Percentiles rank a stretch among this genome's conserved stretches.
Conservation (phyloP, 2,113 vertebrate genomes). For the Furnarius figulus region DNA sequence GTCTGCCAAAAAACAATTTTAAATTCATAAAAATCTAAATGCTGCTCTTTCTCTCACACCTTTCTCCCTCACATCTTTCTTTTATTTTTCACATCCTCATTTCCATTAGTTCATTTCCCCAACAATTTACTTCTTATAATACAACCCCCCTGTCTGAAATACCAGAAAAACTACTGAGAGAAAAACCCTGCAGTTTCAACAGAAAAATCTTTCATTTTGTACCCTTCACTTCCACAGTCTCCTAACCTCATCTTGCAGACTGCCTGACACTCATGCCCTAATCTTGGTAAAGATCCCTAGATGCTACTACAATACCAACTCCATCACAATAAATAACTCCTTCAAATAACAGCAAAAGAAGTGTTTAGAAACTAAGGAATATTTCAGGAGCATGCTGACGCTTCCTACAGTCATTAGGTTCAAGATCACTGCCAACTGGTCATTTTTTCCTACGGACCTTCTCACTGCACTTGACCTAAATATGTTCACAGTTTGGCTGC, state of each 20-base stretch:
- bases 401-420: neutral
- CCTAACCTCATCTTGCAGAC: neutral
- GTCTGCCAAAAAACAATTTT: neutral
- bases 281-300: neutral
- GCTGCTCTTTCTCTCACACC: neutral
- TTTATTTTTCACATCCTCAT: neutral
- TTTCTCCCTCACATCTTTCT: neutral
- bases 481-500: neutral
- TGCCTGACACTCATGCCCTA: neutral
- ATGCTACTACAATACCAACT: neutral
- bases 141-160: neutral
- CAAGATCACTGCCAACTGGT: neutral
- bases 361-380: neutral
- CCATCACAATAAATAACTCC: neutral
- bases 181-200: neutral
- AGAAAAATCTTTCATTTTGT: neutral
- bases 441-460: slow-evolving; percentile 2
- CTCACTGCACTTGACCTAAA: slow-evolving; percentile 7
- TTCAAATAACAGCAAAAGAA: neutral
- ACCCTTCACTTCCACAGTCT: neutral
- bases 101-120: neutral
- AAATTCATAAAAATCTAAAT: neutral
- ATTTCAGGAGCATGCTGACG: neutral
- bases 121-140: neutral
- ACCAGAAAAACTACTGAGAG: neutral